Conservation (phyloP, 2,113 vertebrate genomes). For the Delphinapterus leucas region DNA sequence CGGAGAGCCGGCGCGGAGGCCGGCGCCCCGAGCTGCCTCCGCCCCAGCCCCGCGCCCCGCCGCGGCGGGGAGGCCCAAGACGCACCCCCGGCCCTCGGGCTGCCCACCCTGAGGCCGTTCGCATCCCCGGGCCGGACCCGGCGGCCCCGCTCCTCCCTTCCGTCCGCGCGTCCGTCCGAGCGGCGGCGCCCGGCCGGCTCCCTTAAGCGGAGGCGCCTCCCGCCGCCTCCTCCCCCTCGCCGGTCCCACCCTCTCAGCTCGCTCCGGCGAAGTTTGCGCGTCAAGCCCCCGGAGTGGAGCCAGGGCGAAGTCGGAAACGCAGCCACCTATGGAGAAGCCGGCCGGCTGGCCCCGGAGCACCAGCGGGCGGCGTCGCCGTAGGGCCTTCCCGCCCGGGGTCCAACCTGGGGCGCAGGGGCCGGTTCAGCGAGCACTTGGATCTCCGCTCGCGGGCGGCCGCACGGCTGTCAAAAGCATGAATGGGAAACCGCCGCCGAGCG, state of each 20-base stretch:
- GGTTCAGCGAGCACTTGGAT: neutral
- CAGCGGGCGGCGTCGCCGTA: neutral
- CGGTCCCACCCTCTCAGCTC: constrained; percentile 67
- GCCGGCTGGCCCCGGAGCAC: neutral
- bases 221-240: constrained; percentile 56
- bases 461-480: constrained; percentile 67
- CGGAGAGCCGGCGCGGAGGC: constrained; percentile 25
- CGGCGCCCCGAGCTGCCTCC: neutral
- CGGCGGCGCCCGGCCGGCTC: constrained; percentile 64
- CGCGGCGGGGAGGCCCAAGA: neutral
- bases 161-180: constrained; percentile 62
- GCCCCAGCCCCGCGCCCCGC: neutral
- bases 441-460: neutral
- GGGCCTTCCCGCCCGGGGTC: neutral
- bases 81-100: neutral
- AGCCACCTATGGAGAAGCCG: constrained; percentile 29
- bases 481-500: neutral
- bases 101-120: constrained; percentile 37
- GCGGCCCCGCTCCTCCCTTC: constrained; percentile 64
- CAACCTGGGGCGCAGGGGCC: neutral
- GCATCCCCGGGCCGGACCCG: constrained; percentile 56
- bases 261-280: constrained; percentile 75
- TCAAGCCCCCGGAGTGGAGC: constrained; percentile 75
- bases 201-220: constrained; percentile 75
- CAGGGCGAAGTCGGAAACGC: constrained; percentile 70